A percentile compares a stretch with the other conserved stretches of the same genome.
phyloP scores from a whole-genome alignment of 1,140 invertebrate genomes.

The Caenorhabditis remanei region DNA sequence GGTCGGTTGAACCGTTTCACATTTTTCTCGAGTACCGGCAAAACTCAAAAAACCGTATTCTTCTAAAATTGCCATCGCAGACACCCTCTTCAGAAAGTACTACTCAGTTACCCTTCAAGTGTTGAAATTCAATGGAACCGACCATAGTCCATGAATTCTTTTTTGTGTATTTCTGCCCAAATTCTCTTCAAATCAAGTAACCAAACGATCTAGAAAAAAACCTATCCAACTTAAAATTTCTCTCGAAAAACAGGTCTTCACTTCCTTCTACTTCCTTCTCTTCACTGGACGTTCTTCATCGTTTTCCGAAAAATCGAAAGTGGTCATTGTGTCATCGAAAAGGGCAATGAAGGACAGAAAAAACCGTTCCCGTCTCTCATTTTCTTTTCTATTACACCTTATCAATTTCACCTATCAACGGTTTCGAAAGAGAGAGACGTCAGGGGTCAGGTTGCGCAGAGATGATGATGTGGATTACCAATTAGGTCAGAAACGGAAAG shows the following conservation, averaged over 20 bases:
- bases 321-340: constrained; percentile 47
- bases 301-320: constrained; percentile 39
- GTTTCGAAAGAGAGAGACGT: neutral
- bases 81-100: neutral
- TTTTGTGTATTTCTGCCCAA: neutral
- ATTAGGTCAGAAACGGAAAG: constrained; percentile 51
- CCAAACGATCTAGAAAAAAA: neutral
- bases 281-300: constrained; percentile 21
- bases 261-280: neutral
- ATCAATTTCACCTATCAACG: constrained; percentile 45
- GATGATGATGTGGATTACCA: constrained; percentile 22
- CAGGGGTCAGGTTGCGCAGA: neutral
- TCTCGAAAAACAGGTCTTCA: constrained; percentile 6
- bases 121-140: neutral
- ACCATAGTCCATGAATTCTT: neutral
- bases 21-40: too few relatives aligned
- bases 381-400: constrained; percentile 35
- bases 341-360: constrained; percentile 4
- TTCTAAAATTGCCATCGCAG: too few relatives aligned
- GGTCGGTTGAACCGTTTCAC: too few relatives aligned
- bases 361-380: constrained; percentile 32
- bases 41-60: too few relatives aligned
- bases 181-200: neutral
- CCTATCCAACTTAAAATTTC: neutral
- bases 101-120: neutral